Base-by-base conservation (phyloP, 1,140 invertebrate species). In the Pantala flavescens region DNA sequence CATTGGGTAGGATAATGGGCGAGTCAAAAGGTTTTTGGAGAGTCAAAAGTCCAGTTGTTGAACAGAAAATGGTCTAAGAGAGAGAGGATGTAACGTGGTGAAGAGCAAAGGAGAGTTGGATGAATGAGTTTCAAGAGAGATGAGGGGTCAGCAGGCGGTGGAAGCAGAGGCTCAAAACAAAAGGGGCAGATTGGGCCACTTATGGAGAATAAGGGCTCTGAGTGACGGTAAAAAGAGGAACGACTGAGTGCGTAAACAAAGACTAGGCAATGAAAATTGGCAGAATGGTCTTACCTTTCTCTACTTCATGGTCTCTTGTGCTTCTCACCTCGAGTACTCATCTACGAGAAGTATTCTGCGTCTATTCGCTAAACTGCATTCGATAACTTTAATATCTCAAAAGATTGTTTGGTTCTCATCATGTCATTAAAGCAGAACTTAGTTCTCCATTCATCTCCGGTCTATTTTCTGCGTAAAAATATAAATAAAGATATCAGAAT, bases 21-120 rank as follows among this genome's bases (percentile, higher is more conserved):
- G 49, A 63, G 49, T 63, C 49, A 63, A 63, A 63, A 63, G 49
- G 49, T 63, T 63, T 63, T 63, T 63, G 5, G n/a, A 63, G 49
- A 63, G 49, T 21, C 49, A 63, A 63, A 21, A 63, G 49, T 21
- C 49, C 49, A 21, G 49, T 63, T 63, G 14, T 63, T 63, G n/a
- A 63, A 21, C 49, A 63, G 49, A 63, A 21, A 63, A 63, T 1
- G 49, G 49, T 63, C 28, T 63, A 21, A 63, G 49, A 21, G 49
- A 63, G n/a, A 63, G 16, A 16, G 49, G 12, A 63, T 63, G 49
- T 14, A 21, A 21, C 16, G 49, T 19, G 5, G 49, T 63, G 49
- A 21, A 63, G 49, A 63, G 49, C 14, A 14, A 16, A 21, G 49
- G 49, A 63, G 49, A 63, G 49, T 16, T 63, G 49, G 49, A 19